Evolutionary conservation across 2,888 invertebrate species (phyloP).

Genomic region (Phyllotreta striolata): DNA sequence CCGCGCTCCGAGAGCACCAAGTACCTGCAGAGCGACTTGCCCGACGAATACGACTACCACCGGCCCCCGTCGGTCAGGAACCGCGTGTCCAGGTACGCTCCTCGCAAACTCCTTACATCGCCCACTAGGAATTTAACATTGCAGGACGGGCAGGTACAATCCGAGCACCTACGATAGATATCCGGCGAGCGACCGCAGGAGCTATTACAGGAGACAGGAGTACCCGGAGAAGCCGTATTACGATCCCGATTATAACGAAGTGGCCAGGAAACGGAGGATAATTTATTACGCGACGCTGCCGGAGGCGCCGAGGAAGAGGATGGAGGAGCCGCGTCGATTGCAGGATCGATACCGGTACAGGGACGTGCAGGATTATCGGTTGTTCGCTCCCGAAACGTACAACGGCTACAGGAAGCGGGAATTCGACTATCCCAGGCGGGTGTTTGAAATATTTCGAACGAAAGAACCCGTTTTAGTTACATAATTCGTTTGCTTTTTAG

Average conservation of each 20-base stretch:
- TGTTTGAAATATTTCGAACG: not conserved
- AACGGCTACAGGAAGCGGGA: constrained; percentile 18
- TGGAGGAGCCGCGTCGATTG: constrained; percentile 66
- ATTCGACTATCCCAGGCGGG: constrained; percentile 27
- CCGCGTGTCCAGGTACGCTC: constrained; percentile 31
- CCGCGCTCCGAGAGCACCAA: constrained; percentile 44
- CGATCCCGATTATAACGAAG: constrained; percentile 31
- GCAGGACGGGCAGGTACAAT: not conserved
- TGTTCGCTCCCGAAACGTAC: constrained; percentile 31
- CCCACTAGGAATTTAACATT: not conserved
- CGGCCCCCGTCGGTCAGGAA: constrained; percentile 41
- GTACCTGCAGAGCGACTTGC: constrained; percentile 39
- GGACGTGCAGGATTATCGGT: constrained; percentile 46
- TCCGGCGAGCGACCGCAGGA: constrained; percentile 20
- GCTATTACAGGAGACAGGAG: constrained; percentile 17
- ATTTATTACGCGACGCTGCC: constrained; percentile 77
- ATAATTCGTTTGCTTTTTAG: constrained; percentile 21
- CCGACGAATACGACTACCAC: constrained; percentile 41
- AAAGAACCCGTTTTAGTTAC: not conserved
- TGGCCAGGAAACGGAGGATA: constrained; percentile 66
- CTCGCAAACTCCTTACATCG: not conserved
- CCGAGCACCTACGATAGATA: constrained; percentile 38
- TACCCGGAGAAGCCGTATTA: constrained; percentile 38
- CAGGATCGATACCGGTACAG: constrained; percentile 52
- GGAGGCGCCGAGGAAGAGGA: constrained; percentile 70